A percentile compares a stretch with the other conserved stretches of the same genome.
These are phyloP conservation scores for Paracentrotus lividus DNA, from an alignment of 53 echinoderm and acorn worm genomes.

Conservation along the genomic window DNA sequence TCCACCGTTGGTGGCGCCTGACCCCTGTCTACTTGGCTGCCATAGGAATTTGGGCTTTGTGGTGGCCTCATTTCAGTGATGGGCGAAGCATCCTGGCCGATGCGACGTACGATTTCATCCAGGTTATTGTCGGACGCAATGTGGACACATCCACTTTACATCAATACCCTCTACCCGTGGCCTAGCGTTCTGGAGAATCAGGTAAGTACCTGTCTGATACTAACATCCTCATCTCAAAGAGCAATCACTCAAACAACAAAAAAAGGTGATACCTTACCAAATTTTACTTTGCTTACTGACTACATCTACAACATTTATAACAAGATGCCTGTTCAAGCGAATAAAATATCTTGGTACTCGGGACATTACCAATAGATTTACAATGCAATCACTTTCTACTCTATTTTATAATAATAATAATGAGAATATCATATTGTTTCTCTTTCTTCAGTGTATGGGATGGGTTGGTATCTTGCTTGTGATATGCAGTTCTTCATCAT, in stretches of 20 bases:
- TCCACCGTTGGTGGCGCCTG: slow-evolving; percentile 86
- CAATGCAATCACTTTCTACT: too few species aligned
- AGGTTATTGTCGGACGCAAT: slow-evolving; percentile 56
- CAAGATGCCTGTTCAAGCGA: too few species aligned
- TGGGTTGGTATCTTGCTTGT: slow-evolving; percentile 85
- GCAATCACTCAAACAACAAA: too few species aligned
- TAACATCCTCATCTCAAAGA: too few species aligned
- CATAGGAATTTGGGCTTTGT: slow-evolving; percentile 58
- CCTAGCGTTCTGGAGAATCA: background rate
- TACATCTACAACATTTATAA: too few species aligned
- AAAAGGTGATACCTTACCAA: too few species aligned
- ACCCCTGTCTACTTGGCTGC: slow-evolving; percentile 78
- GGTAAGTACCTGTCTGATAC: background rate
- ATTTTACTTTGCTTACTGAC: too few species aligned
- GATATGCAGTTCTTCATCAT: slow-evolving; percentile 84
- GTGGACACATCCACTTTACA: slow-evolving; percentile 82
- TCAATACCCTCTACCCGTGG: slow-evolving; percentile 82
- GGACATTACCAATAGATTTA: too few species aligned
- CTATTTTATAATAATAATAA: too few species aligned
- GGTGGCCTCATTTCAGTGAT: slow-evolving; percentile 66
- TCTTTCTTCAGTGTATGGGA: slow-evolving; percentile 74
- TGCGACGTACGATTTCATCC: background rate
- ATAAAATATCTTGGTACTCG: too few species aligned
- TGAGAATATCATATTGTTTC: too few species aligned
- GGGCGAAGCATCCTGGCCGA: slow-evolving; percentile 39